phyloP scores from a whole-genome alignment of 2,797 vertebrate species.

The Phrynocephalus guinanensis region DNA sequence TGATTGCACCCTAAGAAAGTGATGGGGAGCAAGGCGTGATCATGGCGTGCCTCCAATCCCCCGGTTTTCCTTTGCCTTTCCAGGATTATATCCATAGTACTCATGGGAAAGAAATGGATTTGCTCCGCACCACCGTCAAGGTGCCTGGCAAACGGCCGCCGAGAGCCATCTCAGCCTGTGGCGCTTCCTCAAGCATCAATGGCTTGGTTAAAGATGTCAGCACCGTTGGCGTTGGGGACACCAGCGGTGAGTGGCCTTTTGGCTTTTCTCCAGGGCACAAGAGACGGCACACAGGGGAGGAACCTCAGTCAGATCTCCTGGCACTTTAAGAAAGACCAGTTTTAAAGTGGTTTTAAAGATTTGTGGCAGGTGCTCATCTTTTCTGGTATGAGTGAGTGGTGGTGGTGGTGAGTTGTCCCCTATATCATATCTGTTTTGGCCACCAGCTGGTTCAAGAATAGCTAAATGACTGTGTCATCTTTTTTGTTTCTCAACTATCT shows the following conservation, averaged over 20 bases:
- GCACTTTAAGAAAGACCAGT: neutral
- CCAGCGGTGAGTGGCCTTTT: constrained; percentile 78
- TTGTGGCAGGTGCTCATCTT: neutral
- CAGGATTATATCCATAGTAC: constrained; percentile 93
- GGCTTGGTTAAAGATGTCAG: constrained; percentile 87
- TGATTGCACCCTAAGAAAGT: neutral
- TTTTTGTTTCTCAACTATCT: no score
- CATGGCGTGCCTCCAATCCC: neutral
- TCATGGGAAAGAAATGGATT: constrained; percentile 94
- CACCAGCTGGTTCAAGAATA: no score
- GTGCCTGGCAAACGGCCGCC: constrained; percentile 95
- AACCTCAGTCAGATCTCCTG: neutral
- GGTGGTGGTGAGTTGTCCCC: no score
- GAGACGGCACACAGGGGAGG: neutral
- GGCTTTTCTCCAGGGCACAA: fast-evolving
- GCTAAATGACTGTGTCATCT: no score
- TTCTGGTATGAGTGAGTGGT: neutral
- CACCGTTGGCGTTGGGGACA: constrained; percentile 57
- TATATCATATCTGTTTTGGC: no score
- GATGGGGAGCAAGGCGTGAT: neutral
- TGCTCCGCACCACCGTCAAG: constrained; percentile 94
- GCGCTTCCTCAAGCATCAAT: constrained; percentile 86
- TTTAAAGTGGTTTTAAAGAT: neutral
- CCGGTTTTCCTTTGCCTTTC: neutral
- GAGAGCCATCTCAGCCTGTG: constrained; percentile 87